A percentile compares a stretch with the other conserved stretches of the same genome.
Evolutionary conservation across 2,888 invertebrate genomes (phyloP).

Genomic region (Ptychoptera albimana): DNA sequence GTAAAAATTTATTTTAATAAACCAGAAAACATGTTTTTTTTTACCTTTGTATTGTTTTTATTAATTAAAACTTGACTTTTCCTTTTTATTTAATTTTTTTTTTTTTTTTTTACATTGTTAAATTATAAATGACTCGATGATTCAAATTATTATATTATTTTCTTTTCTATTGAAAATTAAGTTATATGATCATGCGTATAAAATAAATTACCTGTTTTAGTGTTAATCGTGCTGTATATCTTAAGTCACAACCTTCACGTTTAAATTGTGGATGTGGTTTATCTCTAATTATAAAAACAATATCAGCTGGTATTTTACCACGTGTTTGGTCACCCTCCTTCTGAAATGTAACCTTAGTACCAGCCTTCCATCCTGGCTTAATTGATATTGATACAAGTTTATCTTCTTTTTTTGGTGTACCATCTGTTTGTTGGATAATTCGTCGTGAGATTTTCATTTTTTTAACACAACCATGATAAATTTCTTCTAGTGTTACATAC

Average conservation of each 20-base stretch:
- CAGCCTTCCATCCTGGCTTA: conserved; percentile 96
- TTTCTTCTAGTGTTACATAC: conserved; percentile 86
- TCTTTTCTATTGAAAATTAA: no score
- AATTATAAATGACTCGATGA: no score
- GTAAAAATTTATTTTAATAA: no score
- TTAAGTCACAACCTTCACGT: conserved; percentile 85
- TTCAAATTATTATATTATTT: no score
- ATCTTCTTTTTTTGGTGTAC: conserved; percentile 76
- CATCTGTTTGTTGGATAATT: conserved; percentile 72
- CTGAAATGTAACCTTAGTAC: conserved; percentile 95
- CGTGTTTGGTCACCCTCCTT: conserved; percentile 91
- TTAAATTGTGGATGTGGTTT: conserved; percentile 85
- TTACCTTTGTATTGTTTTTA: no score
- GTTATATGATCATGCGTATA: no score
- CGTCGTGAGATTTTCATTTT: conserved; percentile 98
- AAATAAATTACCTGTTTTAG: conserved; percentile 64
- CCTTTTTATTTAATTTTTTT: no score
- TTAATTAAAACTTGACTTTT: no score
- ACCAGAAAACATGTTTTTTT: no score
- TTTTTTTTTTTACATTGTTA: no score
- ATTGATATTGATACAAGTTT: conserved; percentile 90
- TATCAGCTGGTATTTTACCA: conserved; percentile 90
- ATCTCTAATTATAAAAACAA: conserved; percentile 92
- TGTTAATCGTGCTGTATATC: conserved; percentile 75
- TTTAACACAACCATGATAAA: conserved; percentile 87